Conservation (phyloP, 2,113 vertebrate genomes). For the Rynchops niger region DNA sequence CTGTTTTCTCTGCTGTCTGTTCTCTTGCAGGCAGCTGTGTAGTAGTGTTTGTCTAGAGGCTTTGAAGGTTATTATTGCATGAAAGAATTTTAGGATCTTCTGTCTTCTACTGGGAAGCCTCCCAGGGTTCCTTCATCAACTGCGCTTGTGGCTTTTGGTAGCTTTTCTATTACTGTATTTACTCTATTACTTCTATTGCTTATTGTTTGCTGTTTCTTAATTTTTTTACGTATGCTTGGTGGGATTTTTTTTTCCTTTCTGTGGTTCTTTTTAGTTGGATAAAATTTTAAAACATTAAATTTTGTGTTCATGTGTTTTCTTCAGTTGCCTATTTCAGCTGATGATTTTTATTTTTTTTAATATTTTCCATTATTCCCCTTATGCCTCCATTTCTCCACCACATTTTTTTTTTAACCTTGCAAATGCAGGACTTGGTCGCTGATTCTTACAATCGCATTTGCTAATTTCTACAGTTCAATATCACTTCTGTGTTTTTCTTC, state of each 20-base stretch:
- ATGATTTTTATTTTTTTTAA: not conserved
- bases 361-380: not conserved
- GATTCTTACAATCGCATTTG: not conserved
- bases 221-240: not conserved
- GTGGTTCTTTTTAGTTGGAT: not conserved
- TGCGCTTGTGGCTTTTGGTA: not conserved
- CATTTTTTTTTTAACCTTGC: not conserved
- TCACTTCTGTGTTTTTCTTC: not conserved
- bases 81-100: not conserved
- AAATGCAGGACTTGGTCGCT: not conserved
- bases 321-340: not conserved
- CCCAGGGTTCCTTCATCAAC: not conserved
- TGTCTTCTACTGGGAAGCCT: not conserved
- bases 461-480: not conserved
- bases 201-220: not conserved
- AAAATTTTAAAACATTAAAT: not conserved
- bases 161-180: not conserved
- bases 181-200: not conserved
- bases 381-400: not conserved
- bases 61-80: not conserved
- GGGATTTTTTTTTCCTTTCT: not conserved
- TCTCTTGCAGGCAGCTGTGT: not conserved
- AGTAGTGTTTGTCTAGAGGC: not conserved
- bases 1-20: not conserved
- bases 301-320: not conserved